These are phyloP conservation scores for Leuciscus idus DNA, from an alignment of 2,113 vertebrate genomes.

Conservation along the genomic window DNA sequence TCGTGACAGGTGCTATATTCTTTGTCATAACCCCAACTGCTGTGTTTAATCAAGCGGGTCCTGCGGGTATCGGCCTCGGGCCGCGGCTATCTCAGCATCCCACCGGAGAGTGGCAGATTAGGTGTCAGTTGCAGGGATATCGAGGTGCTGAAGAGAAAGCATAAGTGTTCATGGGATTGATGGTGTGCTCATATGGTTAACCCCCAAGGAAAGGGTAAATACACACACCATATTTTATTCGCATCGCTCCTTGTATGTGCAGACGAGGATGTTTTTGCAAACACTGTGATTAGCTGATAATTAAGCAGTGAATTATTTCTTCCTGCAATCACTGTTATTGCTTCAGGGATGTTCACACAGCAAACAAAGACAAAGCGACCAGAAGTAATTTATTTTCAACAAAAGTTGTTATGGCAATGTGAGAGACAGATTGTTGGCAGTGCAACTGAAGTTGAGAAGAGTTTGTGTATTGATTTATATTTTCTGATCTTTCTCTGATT, in stretches of 20 bases:
- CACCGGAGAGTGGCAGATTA: conserved; percentile 60
- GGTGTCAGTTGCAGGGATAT: conserved; percentile 71
- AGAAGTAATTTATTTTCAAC: not conserved
- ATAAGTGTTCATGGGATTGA: conserved; percentile 50
- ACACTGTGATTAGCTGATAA: conserved; percentile 18
- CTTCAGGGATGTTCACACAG: conserved; percentile 7
- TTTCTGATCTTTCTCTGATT: not conserved
- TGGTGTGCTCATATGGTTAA: conserved; percentile 39
- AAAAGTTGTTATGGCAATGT: not conserved
- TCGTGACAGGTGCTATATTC: conserved; percentile 37
- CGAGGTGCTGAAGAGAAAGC: conserved; percentile 62
- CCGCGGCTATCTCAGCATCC: conserved; percentile 55
- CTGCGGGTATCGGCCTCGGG: conserved; percentile 32
- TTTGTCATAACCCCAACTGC: conserved; percentile 45
- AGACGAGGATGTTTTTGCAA: conserved; percentile 11
- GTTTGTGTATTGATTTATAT: not conserved
- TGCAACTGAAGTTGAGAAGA: not conserved
- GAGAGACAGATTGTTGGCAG: not conserved
- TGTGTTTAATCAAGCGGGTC: conserved; percentile 63
- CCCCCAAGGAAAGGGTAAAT: conserved; percentile 39
- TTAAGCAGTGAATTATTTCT: conserved; percentile 16
- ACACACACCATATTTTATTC: conserved; percentile 4
- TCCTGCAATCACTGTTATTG: conserved; percentile 1
- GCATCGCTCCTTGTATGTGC: not conserved
- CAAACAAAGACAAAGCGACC: not conserved